Conservation (phyloP, 2,797 vertebrate genomes). For the Varecia variegata region DNA sequence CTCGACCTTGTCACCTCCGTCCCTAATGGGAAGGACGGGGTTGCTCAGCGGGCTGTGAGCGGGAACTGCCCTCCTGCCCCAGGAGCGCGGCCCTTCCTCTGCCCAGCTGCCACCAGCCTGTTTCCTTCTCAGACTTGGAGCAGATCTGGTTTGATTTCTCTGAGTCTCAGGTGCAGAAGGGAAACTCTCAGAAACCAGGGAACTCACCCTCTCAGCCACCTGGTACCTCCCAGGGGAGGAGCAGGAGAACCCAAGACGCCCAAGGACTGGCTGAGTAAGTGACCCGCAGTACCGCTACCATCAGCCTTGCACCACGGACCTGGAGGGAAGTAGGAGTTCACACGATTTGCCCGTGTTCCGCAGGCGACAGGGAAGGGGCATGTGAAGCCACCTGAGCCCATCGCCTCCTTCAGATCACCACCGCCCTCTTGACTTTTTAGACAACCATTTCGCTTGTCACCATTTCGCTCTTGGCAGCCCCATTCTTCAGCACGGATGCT, state of each 20-base stretch:
- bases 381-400: background rate
- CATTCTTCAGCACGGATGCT: background rate
- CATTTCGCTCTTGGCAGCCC: fast-evolving
- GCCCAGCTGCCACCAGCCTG: background rate
- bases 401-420: fast-evolving
- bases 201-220: fast-evolving
- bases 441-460: fast-evolving
- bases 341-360: fast-evolving
- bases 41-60: fast-evolving
- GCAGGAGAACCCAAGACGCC: fast-evolving
- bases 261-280: background rate
- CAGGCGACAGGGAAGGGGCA: background rate
- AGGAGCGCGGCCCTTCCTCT: background rate
- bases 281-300: too few species aligned
- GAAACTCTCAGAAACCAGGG: background rate
- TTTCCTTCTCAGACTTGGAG: background rate
- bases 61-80: background rate
- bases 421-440: background rate
- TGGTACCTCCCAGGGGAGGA: background rate
- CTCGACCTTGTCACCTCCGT: background rate
- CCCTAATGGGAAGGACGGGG: background rate
- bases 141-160: fast-evolving
- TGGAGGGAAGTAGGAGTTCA: too few species aligned
- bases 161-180: background rate
- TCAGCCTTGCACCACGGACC: too few species aligned